phyloP scores from a whole-genome alignment of 2,888 invertebrate genomes.

The Macrophya annulata region DNA sequence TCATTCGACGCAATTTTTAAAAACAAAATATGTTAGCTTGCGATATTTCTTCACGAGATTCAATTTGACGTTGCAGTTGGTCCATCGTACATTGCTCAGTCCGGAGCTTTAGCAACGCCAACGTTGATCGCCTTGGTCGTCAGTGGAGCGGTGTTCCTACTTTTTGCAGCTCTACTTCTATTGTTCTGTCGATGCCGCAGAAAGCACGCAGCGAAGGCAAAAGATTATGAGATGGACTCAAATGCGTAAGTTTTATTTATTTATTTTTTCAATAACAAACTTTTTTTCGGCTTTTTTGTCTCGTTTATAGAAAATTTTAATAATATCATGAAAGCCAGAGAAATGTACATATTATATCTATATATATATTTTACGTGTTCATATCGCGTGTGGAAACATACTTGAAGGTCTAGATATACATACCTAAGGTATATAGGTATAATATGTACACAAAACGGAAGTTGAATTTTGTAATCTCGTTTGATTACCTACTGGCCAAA shows the following conservation, averaged over 20 bases:
- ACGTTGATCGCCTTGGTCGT: slow-evolving; percentile 90
- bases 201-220: slow-evolving; percentile 90
- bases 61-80: slow-evolving; percentile 84
- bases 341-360: neutral
- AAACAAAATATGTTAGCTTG: neutral
- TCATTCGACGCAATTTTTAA: neutral
- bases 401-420: neutral
- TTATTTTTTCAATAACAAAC: neutral
- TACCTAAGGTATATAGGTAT: neutral
- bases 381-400: slow-evolving; percentile 26
- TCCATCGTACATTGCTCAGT: slow-evolving; percentile 90
- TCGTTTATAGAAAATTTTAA: neutral
- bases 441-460: slow-evolving; percentile 1
- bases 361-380: neutral
- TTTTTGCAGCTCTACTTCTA: slow-evolving; percentile 88
- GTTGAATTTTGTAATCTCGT: slow-evolving; percentile 51
- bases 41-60: neutral
- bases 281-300: neutral
- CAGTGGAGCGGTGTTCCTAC: slow-evolving; percentile 89
- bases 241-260: slow-evolving; percentile 77
- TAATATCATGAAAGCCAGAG: neutral
- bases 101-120: slow-evolving; percentile 88
- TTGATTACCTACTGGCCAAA: slow-evolving; percentile 40
- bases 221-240: slow-evolving; percentile 95
- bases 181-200: slow-evolving; percentile 93